Evolutionary conservation across 2,888 invertebrate species (phyloP), one percentile per base, ranked within the genome.

Genomic region (Spodoptera exigua): DNA sequence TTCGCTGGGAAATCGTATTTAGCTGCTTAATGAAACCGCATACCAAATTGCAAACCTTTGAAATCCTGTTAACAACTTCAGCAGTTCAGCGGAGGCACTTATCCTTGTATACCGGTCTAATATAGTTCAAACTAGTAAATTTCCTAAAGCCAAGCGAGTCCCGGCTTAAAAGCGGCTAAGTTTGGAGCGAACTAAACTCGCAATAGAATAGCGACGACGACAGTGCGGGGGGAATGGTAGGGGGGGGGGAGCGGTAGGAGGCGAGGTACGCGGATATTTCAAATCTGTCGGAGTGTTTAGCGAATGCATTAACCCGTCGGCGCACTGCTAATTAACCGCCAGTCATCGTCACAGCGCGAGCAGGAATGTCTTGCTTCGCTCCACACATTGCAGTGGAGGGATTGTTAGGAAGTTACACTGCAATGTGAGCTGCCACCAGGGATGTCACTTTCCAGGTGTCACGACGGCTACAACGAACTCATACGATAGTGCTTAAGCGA

Each of bases 21-120:
- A 64, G 47, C 41, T 61, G 59, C 53, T 72, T 73, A 74, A 79
- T 74, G 69, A 70, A 64, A 69, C 73, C 59, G 57, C 58, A 67
- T 65, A 73, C 64, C 70, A 75, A 78, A 80, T 76, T 73, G 74
- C 71, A 78, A 73, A 63, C 74, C 72, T 80, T 78, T 76, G 78
- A 79, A 76, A 78, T 74, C 74, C 74, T 69, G 70, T 77, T 76
- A 81, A 78, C 75, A 80, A 81, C 77, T 82, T 79, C 66, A 76
- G 75, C 61, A 78, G 80, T 79, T 77, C 69, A 77, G 74, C 66
- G 53, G 57, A 70, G 69, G 60, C 67, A 69, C 78, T 78, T 72
- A 73, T 72, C 74, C 78, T 75, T 76, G 73, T 70, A 65, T 71
- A 71, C 63, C 69, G 72, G 65, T 74, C 74, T 75, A 75, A 74